Conservation (phyloP, 2,888 invertebrate genomes). For the Lomographa bimaculata region DNA sequence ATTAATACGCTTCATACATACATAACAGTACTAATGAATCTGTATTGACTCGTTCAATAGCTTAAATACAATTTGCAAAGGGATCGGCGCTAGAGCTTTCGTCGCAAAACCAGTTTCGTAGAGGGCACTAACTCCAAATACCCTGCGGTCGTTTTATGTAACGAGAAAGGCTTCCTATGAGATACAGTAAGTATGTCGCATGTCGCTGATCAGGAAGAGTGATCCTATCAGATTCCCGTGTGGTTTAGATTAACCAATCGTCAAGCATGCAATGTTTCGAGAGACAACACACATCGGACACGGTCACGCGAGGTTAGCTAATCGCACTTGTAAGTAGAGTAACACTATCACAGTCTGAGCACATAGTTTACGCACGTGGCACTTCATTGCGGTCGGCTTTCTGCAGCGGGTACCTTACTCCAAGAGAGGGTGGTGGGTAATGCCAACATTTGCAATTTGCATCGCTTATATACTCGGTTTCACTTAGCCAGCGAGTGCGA, state of each 20-base stretch:
- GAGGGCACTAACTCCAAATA: constrained; percentile 45
- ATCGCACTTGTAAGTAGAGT: constrained; percentile 33
- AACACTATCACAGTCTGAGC: constrained; percentile 41
- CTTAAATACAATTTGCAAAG: too few relatives aligned
- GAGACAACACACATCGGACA: constrained; percentile 37
- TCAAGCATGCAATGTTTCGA: constrained; percentile 12
- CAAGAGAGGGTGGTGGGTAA: constrained; percentile 73
- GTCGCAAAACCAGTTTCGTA: constrained; percentile 49
- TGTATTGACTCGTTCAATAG: too few relatives aligned
- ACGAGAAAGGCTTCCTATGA: constrained; percentile 60
- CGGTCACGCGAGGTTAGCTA: constrained; percentile 30
- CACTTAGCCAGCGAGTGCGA: constrained; percentile 64
- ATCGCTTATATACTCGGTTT: constrained; percentile 81
- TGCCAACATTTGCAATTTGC: constrained; percentile 76
- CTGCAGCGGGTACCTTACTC: constrained; percentile 53
- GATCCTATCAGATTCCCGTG: constrained; percentile 11
- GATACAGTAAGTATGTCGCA: constrained; percentile 30
- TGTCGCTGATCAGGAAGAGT: constrained; percentile 48
- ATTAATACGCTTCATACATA: too few relatives aligned
- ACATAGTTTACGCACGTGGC: constrained; percentile 70
- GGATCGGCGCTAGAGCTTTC: constrained; percentile 29
- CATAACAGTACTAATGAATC: too few relatives aligned
- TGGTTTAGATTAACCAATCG: constrained; percentile 3
- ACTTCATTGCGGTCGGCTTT: constrained; percentile 64
- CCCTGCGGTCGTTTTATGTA: constrained; percentile 49